A percentile compares a stretch with the other conserved stretches of the same genome.
These are phyloP conservation scores for Drosophila willistoni DNA, from an alignment of 1,140 invertebrate species.

Conservation along the genomic window DNA sequence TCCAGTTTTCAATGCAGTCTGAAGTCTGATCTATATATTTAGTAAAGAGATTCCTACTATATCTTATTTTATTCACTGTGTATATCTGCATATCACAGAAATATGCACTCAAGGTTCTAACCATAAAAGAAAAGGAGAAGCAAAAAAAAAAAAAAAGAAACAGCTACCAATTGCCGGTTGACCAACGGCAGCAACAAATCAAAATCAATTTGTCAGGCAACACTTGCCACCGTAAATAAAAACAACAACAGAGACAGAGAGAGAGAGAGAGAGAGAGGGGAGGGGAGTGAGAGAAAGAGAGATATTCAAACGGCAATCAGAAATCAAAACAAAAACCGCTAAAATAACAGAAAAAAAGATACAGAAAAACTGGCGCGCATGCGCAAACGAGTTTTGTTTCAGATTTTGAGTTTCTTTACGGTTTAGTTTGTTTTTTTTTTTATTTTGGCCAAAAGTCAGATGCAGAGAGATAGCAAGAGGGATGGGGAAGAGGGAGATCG, in stretches of 20 bases:
- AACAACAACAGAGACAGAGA: constrained; percentile 31
- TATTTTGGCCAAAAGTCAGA: constrained; percentile 27
- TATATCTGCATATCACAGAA: constrained; percentile 12
- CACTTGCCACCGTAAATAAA: constrained; percentile 77
- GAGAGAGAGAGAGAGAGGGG: constrained; percentile 24
- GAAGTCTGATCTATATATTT: background rate
- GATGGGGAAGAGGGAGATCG: constrained; percentile 17
- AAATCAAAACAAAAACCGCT: constrained; percentile 81
- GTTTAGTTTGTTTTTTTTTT: constrained; percentile 24
- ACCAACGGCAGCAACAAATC: constrained; percentile 49
- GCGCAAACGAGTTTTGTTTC: constrained; percentile 66
- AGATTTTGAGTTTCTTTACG: constrained; percentile 3
- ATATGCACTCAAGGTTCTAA: constrained; percentile 28
- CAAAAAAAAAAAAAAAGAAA: background rate
- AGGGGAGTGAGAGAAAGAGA: constrained; percentile 18
- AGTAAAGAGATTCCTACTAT: background rate
- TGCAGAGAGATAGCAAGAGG: background rate
- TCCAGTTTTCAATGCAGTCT: background rate
- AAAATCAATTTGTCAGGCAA: constrained; percentile 78
- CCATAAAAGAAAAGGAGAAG: background rate
- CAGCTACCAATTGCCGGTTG: constrained; percentile 25
- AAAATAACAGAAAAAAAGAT: constrained; percentile 75
- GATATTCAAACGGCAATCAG: constrained; percentile 75
- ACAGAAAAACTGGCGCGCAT: constrained; percentile 66
- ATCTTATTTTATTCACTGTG: background rate